Evolutionary conservation across 2,888 invertebrate genomes (phyloP).

Genomic region (Zaprionus lineosus): DNA sequence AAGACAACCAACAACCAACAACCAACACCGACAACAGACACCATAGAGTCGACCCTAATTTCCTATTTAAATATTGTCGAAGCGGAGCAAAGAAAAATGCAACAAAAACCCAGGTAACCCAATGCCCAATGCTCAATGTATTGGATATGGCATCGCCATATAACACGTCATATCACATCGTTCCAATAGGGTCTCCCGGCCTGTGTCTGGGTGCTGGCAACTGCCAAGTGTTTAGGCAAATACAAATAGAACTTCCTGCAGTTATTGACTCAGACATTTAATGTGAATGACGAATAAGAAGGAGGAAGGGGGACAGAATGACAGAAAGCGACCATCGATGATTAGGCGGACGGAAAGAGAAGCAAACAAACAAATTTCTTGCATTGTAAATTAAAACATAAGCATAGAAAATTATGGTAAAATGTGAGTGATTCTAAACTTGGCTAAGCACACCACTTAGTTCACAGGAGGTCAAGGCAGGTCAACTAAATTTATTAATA

Average conservation of each 20-base stretch:
- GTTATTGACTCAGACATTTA: slow-evolving; percentile 28
- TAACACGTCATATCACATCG: neutral
- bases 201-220: no score
- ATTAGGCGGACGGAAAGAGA: no score
- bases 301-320: no score
- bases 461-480: no score
- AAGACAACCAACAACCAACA: slow-evolving; percentile 1
- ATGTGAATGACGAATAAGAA: slow-evolving; percentile 16
- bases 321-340: no score
- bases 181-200: no score
- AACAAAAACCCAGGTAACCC: slow-evolving; percentile 43
- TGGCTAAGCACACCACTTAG: no score
- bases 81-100: slow-evolving; percentile 38
- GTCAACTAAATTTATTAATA: no score
- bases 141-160: slow-evolving; percentile 30
- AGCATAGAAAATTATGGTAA: no score
- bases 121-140: slow-evolving; percentile 49
- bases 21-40: slow-evolving; percentile 1
- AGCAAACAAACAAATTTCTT: no score
- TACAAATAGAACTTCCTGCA: slow-evolving; percentile 52
- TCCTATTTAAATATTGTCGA: slow-evolving; percentile 62
- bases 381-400: no score
- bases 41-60: slow-evolving; percentile 60
- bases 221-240: slow-evolving; percentile 58
- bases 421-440: no score